phyloP scores from a whole-genome alignment of 2,797 vertebrate species.

The Petrocephalus schoutedeni region DNA sequence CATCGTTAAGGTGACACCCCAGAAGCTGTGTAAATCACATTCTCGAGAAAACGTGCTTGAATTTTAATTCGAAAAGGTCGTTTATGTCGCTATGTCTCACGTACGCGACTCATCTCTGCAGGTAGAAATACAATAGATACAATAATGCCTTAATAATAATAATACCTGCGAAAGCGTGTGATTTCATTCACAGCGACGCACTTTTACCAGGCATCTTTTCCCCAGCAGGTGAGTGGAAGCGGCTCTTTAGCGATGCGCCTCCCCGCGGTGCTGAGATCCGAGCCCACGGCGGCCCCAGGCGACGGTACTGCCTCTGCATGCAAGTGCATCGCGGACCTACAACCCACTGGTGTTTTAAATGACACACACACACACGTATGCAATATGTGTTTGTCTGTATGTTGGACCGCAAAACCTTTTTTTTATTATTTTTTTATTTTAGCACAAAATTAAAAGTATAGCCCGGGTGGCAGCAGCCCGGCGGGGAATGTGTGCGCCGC shows the following conservation, averaged over 20 bases:
- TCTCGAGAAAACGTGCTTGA: background rate
- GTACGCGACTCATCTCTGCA: background rate
- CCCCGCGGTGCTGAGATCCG: background rate
- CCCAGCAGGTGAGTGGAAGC: background rate
- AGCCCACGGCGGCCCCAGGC: background rate
- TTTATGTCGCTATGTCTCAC: background rate
- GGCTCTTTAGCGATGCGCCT: background rate
- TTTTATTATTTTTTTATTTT: background rate
- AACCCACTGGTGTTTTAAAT: background rate
- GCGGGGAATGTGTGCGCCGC: background rate
- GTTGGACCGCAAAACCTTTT: background rate
- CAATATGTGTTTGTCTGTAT: background rate
- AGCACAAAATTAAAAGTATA: background rate
- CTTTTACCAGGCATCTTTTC: background rate
- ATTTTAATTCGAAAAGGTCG: background rate
- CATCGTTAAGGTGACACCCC: background rate
- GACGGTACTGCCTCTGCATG: background rate
- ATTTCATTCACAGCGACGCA: background rate
- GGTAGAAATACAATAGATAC: background rate
- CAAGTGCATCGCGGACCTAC: background rate
- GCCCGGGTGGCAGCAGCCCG: background rate
- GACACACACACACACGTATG: background rate
- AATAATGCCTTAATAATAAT: too few relatives aligned
- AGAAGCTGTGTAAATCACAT: background rate
- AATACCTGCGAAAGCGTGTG: background rate